Evolutionary conservation across 64 coral and sea anemone genomes (phyloP).

Genomic region (Orbicella faveolata): DNA sequence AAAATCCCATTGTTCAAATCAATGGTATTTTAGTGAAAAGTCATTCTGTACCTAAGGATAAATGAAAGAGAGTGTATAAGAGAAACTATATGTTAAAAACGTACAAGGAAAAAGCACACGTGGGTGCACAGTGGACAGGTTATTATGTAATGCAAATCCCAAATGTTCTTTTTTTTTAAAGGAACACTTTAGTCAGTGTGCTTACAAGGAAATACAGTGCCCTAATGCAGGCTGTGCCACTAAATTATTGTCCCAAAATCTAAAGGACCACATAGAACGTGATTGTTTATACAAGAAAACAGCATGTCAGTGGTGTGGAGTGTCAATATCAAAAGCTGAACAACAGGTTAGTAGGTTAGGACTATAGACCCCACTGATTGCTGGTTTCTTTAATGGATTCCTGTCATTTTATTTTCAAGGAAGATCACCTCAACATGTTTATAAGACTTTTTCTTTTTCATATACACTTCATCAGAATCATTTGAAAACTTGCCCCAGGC

Average conservation of each 20-base stretch:
- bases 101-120: too few species aligned
- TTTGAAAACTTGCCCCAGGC: background rate
- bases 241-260: slow-evolving; percentile 6
- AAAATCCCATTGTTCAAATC: background rate
- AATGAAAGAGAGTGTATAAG: too few species aligned
- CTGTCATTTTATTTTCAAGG: background rate
- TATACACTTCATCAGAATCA: background rate
- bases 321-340: slow-evolving; percentile 27
- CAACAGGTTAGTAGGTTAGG: slow-evolving; percentile 14
- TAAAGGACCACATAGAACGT: slow-evolving; percentile 21
- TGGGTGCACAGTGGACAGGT: too few species aligned
- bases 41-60: too few species aligned
- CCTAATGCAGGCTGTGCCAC: slow-evolving; percentile 44
- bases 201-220: slow-evolving; percentile 45
- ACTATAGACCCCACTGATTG: background rate
- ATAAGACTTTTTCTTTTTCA: background rate
- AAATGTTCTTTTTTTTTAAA: background rate
- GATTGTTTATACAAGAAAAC: slow-evolving; percentile 36
- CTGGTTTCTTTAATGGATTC: background rate
- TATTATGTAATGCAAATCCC: too few species aligned
- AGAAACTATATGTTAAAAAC: too few species aligned
- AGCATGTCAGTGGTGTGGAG: slow-evolving; percentile 45
- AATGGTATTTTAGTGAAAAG: background rate
- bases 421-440: background rate
- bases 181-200: slow-evolving; percentile 45